phyloP scores from a whole-genome alignment of 2,797 vertebrate genomes.

The Parauchenoglanis punctatus region DNA sequence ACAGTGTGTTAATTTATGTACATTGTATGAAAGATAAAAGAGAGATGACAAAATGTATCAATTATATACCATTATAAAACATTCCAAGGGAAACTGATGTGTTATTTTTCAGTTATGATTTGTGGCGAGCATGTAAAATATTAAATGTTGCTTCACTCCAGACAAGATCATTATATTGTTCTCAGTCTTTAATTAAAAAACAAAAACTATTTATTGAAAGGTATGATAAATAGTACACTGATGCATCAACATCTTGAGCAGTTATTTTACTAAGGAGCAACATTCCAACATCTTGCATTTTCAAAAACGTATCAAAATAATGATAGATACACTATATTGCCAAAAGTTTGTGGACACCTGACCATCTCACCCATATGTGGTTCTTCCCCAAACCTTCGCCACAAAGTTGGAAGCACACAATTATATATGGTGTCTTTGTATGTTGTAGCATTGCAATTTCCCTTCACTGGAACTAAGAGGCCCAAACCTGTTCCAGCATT shows the following conservation, averaged over 20 bases:
- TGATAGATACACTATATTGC: background rate
- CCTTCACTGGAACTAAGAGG: background rate
- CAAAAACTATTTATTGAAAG: background rate
- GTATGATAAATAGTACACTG: background rate
- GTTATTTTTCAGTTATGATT: slow-evolving; percentile 65
- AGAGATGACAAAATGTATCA: slow-evolving; percentile 59
- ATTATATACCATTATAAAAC: slow-evolving; percentile 69
- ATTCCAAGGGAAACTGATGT: slow-evolving; percentile 65
- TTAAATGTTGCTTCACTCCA: slow-evolving; percentile 68
- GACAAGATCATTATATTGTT: slow-evolving; percentile 65
- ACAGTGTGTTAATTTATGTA: slow-evolving; percentile 68
- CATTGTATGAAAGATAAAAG: slow-evolving; percentile 61
- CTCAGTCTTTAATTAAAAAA: slow-evolving; percentile 44
- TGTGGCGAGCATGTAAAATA: slow-evolving; percentile 65
- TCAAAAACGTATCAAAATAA: background rate
- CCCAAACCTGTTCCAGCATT: background rate
- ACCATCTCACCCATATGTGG: background rate
- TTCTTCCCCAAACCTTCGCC: background rate
- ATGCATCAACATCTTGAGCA: background rate
- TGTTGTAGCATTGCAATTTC: background rate
- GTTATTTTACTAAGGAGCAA: background rate
- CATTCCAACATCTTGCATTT: background rate
- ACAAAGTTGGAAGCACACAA: background rate
- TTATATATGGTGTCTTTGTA: background rate
- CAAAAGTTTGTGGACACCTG: background rate